Evolutionary conservation across 2,797 vertebrate species (phyloP), one percentile per base, ranked within the genome.

Genomic region (Rhabdomys pumilio): DNA sequence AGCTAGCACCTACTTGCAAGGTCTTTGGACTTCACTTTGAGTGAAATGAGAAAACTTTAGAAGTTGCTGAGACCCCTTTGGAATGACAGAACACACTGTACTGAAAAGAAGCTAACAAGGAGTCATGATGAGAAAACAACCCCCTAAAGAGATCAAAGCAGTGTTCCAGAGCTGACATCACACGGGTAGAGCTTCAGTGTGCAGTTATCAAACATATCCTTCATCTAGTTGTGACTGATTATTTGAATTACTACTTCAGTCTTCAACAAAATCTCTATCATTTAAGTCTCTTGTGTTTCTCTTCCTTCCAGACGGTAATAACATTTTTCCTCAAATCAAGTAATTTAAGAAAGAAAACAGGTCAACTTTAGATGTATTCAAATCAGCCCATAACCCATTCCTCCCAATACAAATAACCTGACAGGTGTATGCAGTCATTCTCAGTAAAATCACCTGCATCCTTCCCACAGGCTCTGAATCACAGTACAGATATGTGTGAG

Each of bases 271-370:
- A 61, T 47, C 44, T 44, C 19, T 96, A 93, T 86, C 63, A 47
- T 75, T 91, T 72, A 83, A 93, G 61, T 31, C 1, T 26, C 89
- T 86, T 47, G 26, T 34, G 90, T 90, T 12, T 15, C 1, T 13
- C 38, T 20, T 41, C 47, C 31, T 81, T 38, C 26, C 22, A 75
- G 3, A 67, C 67, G 95, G 80, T 44, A 65, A 50, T 63, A 93
- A 91, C 72, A 41, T 12, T 89, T 94, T 22, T n/a, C n/a, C 22
- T 91, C 41, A 76, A 12, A 17, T 47, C 14, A 83, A 29, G n/a
- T 55, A 34, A 84, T 81, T 50, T 79, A 84, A 91, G 17, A 79
- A 79, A 96, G n/a, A 75, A 94, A 91, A 84, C 26, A 87, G 5
- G 31, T 22, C 80, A 63, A 34, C 55, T 93, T 80, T 67, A 83